Conservation (phyloP, 2,113 vertebrate species). For the Collichthys lucidus region DNA sequence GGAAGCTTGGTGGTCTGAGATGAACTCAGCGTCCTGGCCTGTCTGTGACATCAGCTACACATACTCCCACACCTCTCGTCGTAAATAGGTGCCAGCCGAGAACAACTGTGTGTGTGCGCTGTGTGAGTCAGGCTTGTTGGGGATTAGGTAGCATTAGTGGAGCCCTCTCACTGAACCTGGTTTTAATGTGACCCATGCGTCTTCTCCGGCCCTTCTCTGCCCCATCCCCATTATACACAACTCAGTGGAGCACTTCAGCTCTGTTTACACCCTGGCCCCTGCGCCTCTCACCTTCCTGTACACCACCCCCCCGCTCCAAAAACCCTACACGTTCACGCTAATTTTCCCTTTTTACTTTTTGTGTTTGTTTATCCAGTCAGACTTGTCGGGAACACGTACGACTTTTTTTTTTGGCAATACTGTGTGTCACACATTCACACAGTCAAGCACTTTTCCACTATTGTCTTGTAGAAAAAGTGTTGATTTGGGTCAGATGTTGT, state of each 20-base stretch:
- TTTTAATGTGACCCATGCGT: conserved; percentile 77
- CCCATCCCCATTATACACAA: conserved; percentile 64
- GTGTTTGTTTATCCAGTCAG: conserved; percentile 33
- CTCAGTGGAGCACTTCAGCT: conserved; percentile 72
- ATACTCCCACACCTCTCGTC: conserved; percentile 50
- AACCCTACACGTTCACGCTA: conserved; percentile 23
- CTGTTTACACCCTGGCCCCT: conserved; percentile 30
- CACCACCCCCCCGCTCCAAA: not conserved
- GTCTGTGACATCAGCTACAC: conserved; percentile 67
- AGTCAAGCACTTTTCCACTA: not conserved
- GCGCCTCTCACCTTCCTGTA: conserved; percentile 33
- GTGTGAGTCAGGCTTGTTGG: conserved; percentile 56
- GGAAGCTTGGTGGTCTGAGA: conserved; percentile 39
- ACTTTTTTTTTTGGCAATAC: not conserved
- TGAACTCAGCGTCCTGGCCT: conserved; percentile 56
- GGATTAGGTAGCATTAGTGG: conserved; percentile 70
- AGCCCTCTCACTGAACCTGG: conserved; percentile 77
- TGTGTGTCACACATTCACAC: conserved; percentile 17
- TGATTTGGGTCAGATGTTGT: not conserved
- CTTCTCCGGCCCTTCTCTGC: conserved; percentile 49
- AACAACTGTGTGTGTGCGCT: conserved; percentile 32
- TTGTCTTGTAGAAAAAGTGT: not conserved
- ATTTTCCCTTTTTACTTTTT: conserved; percentile 21
- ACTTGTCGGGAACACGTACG: not conserved
- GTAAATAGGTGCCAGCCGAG: conserved; percentile 59